These are phyloP conservation scores for Parnassius glacialis DNA, from an alignment of 2,888 invertebrate species.

Conservation along the genomic window DNA sequence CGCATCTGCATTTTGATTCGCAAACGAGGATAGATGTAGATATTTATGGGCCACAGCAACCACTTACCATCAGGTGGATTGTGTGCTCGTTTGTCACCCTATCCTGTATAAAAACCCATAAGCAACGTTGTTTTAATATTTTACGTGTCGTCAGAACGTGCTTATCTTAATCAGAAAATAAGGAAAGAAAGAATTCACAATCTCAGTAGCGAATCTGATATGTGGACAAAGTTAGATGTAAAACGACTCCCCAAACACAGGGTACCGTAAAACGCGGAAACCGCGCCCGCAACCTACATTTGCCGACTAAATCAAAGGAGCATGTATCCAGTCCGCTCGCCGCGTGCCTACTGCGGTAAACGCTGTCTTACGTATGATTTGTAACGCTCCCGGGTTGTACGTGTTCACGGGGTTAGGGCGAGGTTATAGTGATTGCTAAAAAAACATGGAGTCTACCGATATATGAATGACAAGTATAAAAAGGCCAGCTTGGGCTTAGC, in stretches of 20 bases:
- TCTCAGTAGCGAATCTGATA: slow-evolving; percentile 9
- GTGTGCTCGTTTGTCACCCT: no score
- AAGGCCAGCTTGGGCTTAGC: no score
- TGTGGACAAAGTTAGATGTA: not conserved
- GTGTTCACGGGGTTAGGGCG: slow-evolving; percentile 48
- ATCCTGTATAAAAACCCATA: no score
- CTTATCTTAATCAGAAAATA: no score
- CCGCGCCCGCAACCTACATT: slow-evolving; percentile 10
- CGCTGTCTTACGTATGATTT: slow-evolving; percentile 61
- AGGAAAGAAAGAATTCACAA: not conserved
- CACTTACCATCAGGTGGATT: no score
- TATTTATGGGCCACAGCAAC: no score
- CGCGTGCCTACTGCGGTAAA: slow-evolving; percentile 14
- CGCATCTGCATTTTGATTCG: no score
- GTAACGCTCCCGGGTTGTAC: slow-evolving; percentile 68
- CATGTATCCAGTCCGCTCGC: slow-evolving; percentile 12
- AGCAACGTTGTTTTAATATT: no score
- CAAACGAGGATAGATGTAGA: no score
- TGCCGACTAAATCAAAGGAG: slow-evolving; percentile 22
- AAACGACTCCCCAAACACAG: slow-evolving; percentile 7
- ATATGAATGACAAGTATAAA: no score
- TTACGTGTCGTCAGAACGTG: not conserved
- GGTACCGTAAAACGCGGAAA: slow-evolving; percentile 15
- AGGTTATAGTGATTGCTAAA: slow-evolving; percentile 25
- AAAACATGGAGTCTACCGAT: not conserved